phyloP scores from a whole-genome alignment of 2,113 vertebrate species.

The Cyanistes caeruleus region DNA sequence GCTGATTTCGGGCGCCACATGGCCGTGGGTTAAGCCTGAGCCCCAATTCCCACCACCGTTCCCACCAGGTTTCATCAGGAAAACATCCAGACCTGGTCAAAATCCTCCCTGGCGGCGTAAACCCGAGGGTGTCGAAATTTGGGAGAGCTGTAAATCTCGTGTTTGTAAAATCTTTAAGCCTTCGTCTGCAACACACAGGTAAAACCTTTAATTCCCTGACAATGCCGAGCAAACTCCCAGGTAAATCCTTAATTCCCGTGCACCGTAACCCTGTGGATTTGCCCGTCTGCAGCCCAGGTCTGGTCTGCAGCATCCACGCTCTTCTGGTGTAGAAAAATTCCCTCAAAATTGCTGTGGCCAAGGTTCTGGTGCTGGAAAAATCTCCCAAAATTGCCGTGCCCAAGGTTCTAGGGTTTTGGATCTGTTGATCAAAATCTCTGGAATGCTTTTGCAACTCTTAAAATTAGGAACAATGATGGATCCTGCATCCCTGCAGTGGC shows the following conservation, averaged over 20 bases:
- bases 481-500: not conserved
- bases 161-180: slow-evolving; percentile 32
- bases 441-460: not conserved
- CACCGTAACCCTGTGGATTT: rapidly evolving
- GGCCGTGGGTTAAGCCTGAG: not conserved
- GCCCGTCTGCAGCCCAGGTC: not conserved
- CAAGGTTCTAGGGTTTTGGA: not conserved
- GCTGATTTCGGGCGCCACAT: not conserved
- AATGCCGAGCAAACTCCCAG: slow-evolving; percentile 17
- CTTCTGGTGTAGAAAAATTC: not conserved
- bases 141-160: slow-evolving; percentile 8
- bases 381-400: not conserved
- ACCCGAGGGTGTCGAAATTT: slow-evolving; percentile 8
- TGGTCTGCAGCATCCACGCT: rapidly evolving
- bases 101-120: slow-evolving; percentile 39
- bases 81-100: not conserved
- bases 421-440: not conserved
- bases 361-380: not conserved
- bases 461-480: rapidly evolving
- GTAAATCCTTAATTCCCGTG: not conserved
- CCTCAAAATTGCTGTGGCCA: rapidly evolving
- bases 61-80: not conserved
- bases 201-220: slow-evolving; percentile 60
- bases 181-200: not conserved
- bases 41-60: not conserved